Evolutionary conservation across 2,113 vertebrate species (phyloP).

Genomic region (Rhegmatorhina hoffmannsi): DNA sequence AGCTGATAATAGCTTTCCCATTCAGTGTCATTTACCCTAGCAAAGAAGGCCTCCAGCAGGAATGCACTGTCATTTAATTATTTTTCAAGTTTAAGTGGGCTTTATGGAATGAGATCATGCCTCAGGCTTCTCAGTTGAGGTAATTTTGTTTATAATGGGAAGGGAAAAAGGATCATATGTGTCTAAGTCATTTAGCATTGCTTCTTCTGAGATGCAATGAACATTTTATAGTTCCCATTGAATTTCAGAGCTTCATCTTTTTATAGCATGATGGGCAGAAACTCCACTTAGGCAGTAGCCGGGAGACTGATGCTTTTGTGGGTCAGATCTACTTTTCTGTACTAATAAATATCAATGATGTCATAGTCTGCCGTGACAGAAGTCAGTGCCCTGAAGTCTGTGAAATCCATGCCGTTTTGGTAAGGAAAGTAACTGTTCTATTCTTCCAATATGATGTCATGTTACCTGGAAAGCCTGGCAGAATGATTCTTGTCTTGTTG

Average conservation of each 20-base stretch:
- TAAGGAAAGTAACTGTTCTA: neutral
- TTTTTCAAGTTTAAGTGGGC: slow-evolving; percentile 39
- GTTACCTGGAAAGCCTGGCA: neutral
- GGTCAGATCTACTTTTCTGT: neutral
- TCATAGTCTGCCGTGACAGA: neutral
- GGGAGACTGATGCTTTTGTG: neutral
- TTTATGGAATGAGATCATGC: slow-evolving; percentile 42
- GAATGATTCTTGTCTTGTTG: neutral
- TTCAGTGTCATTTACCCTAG: neutral
- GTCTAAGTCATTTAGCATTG: slow-evolving; percentile 7
- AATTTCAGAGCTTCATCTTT: slow-evolving; percentile 24
- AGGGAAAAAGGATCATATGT: neutral
- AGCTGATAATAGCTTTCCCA: slow-evolving; percentile 22
- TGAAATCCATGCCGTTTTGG: neutral
- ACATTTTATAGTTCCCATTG: slow-evolving; percentile 12
- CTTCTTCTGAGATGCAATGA: neutral
- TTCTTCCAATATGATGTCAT: neutral
- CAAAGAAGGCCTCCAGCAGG: neutral
- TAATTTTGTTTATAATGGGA: slow-evolving; percentile 13
- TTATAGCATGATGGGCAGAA: neutral
- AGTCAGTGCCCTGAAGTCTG: neutral
- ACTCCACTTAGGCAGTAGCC: neutral
- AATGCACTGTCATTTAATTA: slow-evolving; percentile 46
- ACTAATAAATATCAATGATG: neutral
- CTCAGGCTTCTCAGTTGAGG: neutral